phyloP scores from a whole-genome alignment of 2,113 vertebrate species.

The Potamarius usumacintae region DNA sequence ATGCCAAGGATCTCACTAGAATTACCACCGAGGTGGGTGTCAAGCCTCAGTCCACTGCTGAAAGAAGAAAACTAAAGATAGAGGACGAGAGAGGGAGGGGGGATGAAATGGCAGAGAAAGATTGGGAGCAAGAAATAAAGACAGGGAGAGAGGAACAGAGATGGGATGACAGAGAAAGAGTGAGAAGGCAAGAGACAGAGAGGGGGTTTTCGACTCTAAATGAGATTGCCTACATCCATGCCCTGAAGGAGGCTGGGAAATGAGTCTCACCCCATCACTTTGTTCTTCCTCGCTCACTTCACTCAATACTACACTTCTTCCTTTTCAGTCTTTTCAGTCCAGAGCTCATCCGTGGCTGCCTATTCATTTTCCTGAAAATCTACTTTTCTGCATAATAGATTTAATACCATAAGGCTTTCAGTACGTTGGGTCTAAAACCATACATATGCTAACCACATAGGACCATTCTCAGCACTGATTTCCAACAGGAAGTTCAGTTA shows the following conservation, averaged over 20 bases:
- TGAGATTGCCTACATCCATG: conserved; percentile 51
- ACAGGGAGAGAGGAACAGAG: background rate
- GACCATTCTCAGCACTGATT: background rate
- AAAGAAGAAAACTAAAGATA: conserved; percentile 29
- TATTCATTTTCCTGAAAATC: conserved; percentile 8
- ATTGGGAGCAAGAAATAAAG: background rate
- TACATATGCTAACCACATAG: background rate
- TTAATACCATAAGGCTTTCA: background rate
- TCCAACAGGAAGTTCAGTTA: background rate
- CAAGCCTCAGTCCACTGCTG: conserved; percentile 15
- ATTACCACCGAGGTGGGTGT: conserved; percentile 34
- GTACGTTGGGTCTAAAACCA: background rate
- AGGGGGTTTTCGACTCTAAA: conserved; percentile 51
- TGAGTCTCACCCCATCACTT: conserved; percentile 56
- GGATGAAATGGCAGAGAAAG: background rate
- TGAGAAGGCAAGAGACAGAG: conserved; percentile 11
- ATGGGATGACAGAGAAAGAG: conserved; percentile 4
- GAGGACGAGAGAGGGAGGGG: background rate
- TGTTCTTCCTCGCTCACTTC: conserved; percentile 54
- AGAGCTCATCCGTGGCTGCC: conserved; percentile 40
- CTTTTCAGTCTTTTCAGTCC: conserved; percentile 36
- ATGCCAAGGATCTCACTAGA: conserved; percentile 34
- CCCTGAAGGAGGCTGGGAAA: conserved; percentile 55
- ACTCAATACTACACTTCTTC: conserved; percentile 53
- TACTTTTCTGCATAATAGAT: background rate